Percentiles rank a stretch among this genome's conserved stretches.
Evolutionary conservation across 2,113 vertebrate species (phyloP).

Genomic region (Gila orcuttii): DNA sequence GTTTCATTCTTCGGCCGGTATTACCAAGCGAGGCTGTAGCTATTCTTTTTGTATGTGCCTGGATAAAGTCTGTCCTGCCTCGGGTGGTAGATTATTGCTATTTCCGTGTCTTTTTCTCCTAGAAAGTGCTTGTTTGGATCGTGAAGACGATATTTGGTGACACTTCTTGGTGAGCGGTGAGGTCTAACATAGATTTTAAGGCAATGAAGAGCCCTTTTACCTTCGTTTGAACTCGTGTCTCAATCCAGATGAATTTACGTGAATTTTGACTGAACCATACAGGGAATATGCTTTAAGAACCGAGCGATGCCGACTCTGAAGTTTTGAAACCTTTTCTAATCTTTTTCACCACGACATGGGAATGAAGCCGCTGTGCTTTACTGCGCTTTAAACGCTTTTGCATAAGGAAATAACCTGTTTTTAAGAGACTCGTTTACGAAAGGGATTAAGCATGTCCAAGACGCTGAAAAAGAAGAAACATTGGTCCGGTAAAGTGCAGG

Average conservation of each 20-base stretch:
- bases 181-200: not conserved
- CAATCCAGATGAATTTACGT: not conserved
- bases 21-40: not conserved
- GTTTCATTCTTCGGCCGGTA: constrained; percentile 28
- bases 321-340: constrained; percentile 17
- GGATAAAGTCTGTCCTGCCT: constrained; percentile 24
- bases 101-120: constrained; percentile 1
- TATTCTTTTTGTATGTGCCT: not conserved
- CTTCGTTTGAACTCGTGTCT: not conserved
- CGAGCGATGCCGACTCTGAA: not conserved
- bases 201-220: not conserved
- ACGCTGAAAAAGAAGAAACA: constrained; percentile 95
- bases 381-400: not conserved
- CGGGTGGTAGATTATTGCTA: not conserved
- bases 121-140: constrained; percentile 23
- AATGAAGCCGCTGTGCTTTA: constrained; percentile 3
- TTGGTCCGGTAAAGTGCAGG: constrained; percentile 92
- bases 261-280: not conserved
- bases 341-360: constrained; percentile 18
- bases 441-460: constrained; percentile 83
- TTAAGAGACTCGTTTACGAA: not conserved
- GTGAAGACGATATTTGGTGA: not conserved
- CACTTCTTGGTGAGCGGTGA: constrained; percentile 4
- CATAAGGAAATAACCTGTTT: constrained; percentile 12
- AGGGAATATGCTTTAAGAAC: not conserved